Percentiles rank a stretch among this genome's conserved stretches.
Evolutionary conservation across 2,797 vertebrate species (phyloP).

Genomic region (Pangasius macronema): DNA sequence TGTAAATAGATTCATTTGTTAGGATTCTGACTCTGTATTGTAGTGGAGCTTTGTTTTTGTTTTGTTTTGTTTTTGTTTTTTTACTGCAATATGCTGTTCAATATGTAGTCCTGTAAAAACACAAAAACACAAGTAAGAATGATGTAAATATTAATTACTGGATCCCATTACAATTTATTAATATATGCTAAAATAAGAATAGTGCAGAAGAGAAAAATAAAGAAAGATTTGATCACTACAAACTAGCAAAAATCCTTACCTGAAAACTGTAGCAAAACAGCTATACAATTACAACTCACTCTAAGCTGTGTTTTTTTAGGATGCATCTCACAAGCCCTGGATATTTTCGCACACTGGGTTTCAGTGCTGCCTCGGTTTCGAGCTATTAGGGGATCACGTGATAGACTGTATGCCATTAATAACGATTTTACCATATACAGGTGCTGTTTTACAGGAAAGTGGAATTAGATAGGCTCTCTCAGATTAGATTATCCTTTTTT

Average conservation of each 20-base stretch:
- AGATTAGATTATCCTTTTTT: conserved; percentile 49
- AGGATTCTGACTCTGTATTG: background rate
- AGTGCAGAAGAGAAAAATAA: background rate
- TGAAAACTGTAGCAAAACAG: background rate
- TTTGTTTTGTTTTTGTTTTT: too few relatives aligned
- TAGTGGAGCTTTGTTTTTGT: background rate
- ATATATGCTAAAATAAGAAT: background rate
- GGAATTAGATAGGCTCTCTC: conserved; percentile 56
- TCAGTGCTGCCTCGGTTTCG: conserved; percentile 31
- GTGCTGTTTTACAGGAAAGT: conserved; percentile 53
- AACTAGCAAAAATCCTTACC: background rate
- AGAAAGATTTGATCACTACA: background rate
- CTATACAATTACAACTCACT: background rate
- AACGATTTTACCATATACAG: conserved; percentile 55
- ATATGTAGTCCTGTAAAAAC: background rate
- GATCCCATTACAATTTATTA: background rate
- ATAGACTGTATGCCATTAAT: conserved; percentile 52
- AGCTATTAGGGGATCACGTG: conserved; percentile 57
- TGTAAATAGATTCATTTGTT: background rate
- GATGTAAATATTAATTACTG: background rate
- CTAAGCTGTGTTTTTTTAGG: conserved; percentile 5
- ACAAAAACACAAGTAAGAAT: too few relatives aligned
- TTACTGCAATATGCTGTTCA: background rate
- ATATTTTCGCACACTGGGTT: conserved; percentile 28
- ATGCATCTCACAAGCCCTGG: background rate